Base-by-base conservation (phyloP, 2,888 invertebrate genomes). In the Trichopoda pennipes region DNA sequence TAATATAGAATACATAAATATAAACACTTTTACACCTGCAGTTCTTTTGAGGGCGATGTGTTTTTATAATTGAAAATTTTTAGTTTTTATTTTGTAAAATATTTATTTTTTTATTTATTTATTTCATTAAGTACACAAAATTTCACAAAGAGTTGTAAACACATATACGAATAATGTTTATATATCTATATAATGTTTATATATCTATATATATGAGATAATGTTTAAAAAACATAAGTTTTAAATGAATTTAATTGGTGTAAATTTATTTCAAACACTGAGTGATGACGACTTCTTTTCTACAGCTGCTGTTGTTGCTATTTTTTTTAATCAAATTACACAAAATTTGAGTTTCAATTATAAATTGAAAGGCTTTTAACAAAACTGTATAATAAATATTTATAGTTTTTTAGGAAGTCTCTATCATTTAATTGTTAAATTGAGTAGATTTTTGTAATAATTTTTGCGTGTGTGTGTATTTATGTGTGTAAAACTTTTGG, bases 171-270 rank as follows among this genome's bases (percentile, higher is more conserved):
- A 55, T 44, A 28, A 8, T 19, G 19, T 35, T 28, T 47, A 16
- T 23, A 12, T 53, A 10, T 73, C n/a, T 23, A 23, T 23, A 14
- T 9, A 14, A n/a, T 10, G 6, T 44, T 19, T 42, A 16, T 23
- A 12, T 53, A 10, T 73, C n/a, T 23, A 23, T 23, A 14, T 9
- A 14, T 3, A 16, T 19, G 21, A 6, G n/a, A 35, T n/a, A 23
- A 42, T 68, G 53, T 14, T 69, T 56, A 12, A 14, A 17, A 55
- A 66, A 72, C 60, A 28, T 28, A 28, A 28, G 28, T 28, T 28
- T 53, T 17, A 19, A 58, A 75, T 58, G 23, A 66, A 66, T 75
- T 75, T 64, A 66, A 75, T 75, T 66, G 56, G 14, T 56, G 9
- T 23, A 56, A 56, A 64, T 64, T 74, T 47, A 49, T 55, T 42